Base-by-base conservation (phyloP, 2,797 vertebrate species). In the Platalea minor region DNA sequence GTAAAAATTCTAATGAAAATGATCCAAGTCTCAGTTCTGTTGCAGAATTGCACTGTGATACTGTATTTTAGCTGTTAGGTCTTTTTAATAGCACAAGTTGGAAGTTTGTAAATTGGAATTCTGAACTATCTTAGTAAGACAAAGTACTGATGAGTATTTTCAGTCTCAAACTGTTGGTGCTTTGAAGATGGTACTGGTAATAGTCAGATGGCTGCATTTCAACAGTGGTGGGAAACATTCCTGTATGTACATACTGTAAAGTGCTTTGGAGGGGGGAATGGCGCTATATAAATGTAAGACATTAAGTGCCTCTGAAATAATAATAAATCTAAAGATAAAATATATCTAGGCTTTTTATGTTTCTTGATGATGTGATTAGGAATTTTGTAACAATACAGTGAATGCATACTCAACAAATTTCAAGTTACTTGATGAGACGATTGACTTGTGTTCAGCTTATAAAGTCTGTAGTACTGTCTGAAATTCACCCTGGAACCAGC, bases 301-400 rank as follows among this genome's bases (percentile, higher is more conserved):
- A 95, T 97, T 90, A 97, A 97, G 96, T 97, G 97, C 97, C 97
- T 97, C 97, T 97, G 93, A 96, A 96, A 96, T 96, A 97, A 96
- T 96, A 97, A 97, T 97, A 97, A 97, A 97, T 80, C 85, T 95
- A 65, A 94, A 90, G 85, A 75, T 76, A 83, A 96, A 89, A 74
- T 50, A 7, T 20, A 41, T 54, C 25, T 88, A 79, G 35, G 23
- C 63, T 88, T 90, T 67, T 74, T 60, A 51, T 92, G 33, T 82
- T 90, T 96, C 41, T 94, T 92, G 59, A 45, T 86, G 29, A 26
- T 63, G n/a, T 45, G 24, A 43, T 69, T 13, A 69, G 29, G 35
- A 81, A 64, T 76, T 67, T 31, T 90, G 17, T 88, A 72, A 46
- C 46, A 37, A 15, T 54, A 39, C 18, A 73, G 14, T 24, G 11